Conservation (phyloP, 2,888 invertebrate genomes). For the Uloborus plumipes region DNA sequence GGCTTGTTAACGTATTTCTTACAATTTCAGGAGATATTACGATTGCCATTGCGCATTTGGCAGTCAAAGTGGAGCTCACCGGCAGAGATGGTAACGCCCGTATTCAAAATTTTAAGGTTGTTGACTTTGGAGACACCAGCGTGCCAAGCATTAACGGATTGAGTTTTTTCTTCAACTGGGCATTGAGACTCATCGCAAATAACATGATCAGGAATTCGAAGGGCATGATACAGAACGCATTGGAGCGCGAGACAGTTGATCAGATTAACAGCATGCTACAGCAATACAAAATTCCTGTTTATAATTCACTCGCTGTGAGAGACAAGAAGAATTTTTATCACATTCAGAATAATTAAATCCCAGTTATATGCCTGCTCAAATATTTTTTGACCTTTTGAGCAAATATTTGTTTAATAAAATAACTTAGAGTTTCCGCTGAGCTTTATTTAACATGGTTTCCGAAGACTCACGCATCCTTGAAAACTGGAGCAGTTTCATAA, state of each 20-base stretch:
- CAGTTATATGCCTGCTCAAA: no score
- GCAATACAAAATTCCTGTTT: conserved; percentile 5
- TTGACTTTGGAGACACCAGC: background rate
- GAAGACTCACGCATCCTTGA: no score
- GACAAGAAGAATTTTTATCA: no score
- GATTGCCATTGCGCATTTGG: background rate
- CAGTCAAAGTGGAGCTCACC: conserved; percentile 2
- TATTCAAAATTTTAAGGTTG: conserved; percentile 10
- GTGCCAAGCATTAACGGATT: background rate
- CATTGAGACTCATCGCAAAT: conserved; percentile 13
- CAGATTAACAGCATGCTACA: background rate
- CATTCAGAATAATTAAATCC: no score
- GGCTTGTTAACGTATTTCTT: no score
- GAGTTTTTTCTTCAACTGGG: conserved; percentile 2
- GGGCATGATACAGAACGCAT: background rate
- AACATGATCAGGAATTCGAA: conserved; percentile 4
- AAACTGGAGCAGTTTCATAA: no score
- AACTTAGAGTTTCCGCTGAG: no score
- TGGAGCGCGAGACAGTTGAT: background rate
- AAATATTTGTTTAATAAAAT: no score
- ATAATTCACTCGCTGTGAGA: background rate
- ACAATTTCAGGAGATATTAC: background rate
- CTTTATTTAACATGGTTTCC: no score
- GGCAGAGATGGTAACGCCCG: background rate
- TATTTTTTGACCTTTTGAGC: no score